Conservation (phyloP, 2,113 vertebrate genomes). For the Spheniscus mendiculus region DNA sequence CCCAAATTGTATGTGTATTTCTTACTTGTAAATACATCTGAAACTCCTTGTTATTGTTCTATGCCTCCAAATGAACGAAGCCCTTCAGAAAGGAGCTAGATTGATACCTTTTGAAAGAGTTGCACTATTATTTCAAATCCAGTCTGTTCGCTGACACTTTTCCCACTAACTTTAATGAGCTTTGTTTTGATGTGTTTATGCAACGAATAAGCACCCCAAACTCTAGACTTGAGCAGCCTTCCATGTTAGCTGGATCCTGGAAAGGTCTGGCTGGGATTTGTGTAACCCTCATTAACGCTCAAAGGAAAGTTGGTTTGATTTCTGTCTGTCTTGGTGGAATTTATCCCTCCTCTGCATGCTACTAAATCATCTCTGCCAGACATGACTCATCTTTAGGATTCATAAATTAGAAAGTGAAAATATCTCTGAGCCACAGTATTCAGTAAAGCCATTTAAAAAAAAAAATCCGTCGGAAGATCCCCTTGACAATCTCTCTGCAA, state of each 20-base stretch:
- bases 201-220: background rate
- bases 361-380: slow-evolving; percentile 38
- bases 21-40: background rate
- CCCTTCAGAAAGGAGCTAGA: background rate
- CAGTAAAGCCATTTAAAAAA: background rate
- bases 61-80: background rate
- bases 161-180: background rate
- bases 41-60: background rate
- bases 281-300: slow-evolving; percentile 15
- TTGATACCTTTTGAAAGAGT: background rate
- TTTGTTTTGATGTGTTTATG: slow-evolving; percentile 11
- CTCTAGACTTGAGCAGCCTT: background rate
- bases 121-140: background rate
- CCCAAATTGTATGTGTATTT: background rate
- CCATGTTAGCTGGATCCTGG: background rate
- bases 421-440: background rate
- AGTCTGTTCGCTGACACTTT: background rate
- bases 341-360: slow-evolving; percentile 26
- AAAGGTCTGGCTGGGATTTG: background rate
- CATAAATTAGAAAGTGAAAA: slow-evolving; percentile 40
- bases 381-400: slow-evolving; percentile 45
- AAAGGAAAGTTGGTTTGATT: slow-evolving; percentile 6
- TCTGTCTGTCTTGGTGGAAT: slow-evolving; percentile 32
- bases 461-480: background rate
- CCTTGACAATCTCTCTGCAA: background rate